Evolutionary conservation across 37 sponge, comb jelly and placozoan species (phyloP).

Genomic region (Chondrilla cf. caribensis): DNA sequence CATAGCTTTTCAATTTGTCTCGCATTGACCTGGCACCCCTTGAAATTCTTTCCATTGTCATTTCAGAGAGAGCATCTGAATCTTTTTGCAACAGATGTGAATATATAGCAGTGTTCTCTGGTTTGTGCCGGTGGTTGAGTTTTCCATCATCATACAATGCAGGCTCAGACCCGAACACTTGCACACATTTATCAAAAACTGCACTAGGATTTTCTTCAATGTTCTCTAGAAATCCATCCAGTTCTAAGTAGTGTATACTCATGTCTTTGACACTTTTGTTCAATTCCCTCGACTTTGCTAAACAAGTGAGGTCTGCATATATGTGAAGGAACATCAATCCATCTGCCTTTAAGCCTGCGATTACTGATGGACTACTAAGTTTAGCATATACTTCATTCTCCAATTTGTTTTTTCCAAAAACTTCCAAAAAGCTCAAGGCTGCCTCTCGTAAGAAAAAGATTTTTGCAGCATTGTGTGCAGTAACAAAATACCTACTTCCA

Average conservation of each 20-base stretch:
- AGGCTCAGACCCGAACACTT: conserved; percentile 32
- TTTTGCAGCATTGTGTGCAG: conserved; percentile 32
- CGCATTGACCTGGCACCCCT: conserved; percentile 43
- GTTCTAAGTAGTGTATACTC: conserved; percentile 31
- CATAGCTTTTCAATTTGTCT: conserved; percentile 39
- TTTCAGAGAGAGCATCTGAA: too few relatives aligned
- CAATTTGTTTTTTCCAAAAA: not conserved
- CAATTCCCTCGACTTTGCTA: conserved; percentile 28
- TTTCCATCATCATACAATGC: conserved; percentile 25
- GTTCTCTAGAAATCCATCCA: conserved; percentile 19
- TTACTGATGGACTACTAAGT: not conserved
- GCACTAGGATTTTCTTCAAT: conserved; percentile 3
- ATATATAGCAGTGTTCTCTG: not conserved
- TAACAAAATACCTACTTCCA: conserved; percentile 37
- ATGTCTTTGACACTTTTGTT: conserved; percentile 28
- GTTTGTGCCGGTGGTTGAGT: conserved; percentile 30
- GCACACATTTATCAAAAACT: conserved; percentile 11
- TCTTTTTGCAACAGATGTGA: not conserved
- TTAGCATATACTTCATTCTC: conserved; percentile 6
- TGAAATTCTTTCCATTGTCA: not conserved
- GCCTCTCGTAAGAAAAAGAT: conserved; percentile 23
- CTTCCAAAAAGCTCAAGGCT: conserved; percentile 2
- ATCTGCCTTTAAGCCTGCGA: conserved; percentile 19
- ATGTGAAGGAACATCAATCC: conserved; percentile 36
- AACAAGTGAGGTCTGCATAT: conserved; percentile 25